Evolutionary conservation across 2,797 vertebrate genomes (phyloP).

Genomic region (Eleutherodactylus coqui): DNA sequence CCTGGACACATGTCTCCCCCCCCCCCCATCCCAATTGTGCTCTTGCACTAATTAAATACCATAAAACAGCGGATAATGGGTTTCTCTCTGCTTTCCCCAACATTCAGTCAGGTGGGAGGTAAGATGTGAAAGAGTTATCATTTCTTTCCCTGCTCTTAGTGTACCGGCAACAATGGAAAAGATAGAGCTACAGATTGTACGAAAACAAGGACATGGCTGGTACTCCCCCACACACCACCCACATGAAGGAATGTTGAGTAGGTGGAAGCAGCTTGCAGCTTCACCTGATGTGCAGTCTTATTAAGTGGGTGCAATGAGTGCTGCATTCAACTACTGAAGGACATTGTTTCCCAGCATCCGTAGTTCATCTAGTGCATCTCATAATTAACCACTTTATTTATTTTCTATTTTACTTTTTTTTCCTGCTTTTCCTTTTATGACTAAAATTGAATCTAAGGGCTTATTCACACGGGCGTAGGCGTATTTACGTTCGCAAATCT

Average conservation of each 20-base stretch:
- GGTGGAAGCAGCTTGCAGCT: background rate
- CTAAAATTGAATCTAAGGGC: background rate
- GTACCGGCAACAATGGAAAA: constrained; percentile 12
- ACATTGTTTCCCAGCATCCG: background rate
- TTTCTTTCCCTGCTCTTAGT: background rate
- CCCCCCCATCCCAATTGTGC: background rate
- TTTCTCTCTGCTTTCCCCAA: background rate
- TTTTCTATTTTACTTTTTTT: background rate
- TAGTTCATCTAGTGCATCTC: background rate
- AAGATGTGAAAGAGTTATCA: background rate
- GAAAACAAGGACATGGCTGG: background rate
- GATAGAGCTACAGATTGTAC: background rate
- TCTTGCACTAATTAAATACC: background rate
- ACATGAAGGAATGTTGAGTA: background rate
- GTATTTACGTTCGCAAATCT: too few species aligned
- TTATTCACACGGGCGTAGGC: too few species aligned
- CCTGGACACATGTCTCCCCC: background rate
- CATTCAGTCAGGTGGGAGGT: background rate
- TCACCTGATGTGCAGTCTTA: background rate
- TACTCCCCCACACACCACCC: background rate
- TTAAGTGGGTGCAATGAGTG: background rate
- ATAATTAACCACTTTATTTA: background rate
- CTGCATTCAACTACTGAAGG: background rate
- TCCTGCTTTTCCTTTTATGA: background rate
- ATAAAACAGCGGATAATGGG: background rate